Conservation (phyloP, 2,888 invertebrate genomes). For the Melitaea athalia region DNA sequence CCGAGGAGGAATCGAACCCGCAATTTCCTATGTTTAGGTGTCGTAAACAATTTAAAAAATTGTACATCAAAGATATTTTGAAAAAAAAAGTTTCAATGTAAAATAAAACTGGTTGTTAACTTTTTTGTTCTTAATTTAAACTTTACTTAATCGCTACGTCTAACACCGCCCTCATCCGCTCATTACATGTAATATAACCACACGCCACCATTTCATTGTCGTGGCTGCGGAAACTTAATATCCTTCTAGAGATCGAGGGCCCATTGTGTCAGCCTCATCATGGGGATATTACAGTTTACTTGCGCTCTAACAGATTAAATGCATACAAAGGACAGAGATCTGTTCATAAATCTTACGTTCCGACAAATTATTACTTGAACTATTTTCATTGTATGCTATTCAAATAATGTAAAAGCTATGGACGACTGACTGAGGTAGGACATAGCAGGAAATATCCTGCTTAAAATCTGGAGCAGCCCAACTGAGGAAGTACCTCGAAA, state of each 20-base stretch:
- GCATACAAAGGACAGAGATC: constrained; percentile 46
- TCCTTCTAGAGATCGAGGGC: constrained; percentile 63
- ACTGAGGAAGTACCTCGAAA: no score
- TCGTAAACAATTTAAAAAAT: no score
- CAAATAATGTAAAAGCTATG: not conserved
- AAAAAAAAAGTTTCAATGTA: not conserved
- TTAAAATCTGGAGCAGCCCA: no score
- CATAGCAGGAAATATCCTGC: no score
- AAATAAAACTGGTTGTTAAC: not conserved
- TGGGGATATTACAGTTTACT: constrained; percentile 54
- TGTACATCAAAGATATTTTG: no score
- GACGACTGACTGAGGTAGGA: no score
- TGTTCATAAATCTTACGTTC: constrained; percentile 25
- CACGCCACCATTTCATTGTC: constrained; percentile 52
- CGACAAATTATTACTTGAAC: constrained; percentile 6
- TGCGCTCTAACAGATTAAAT: constrained; percentile 53
- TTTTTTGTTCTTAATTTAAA: not conserved
- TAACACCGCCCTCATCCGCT: constrained; percentile 9
- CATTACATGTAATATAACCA: constrained; percentile 17
- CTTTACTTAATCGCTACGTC: not conserved
- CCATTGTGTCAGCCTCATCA: constrained; percentile 58
- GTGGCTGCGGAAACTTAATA: constrained; percentile 70
- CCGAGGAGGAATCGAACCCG: no score
- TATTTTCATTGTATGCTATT: not conserved
- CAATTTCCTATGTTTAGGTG: no score